Base-by-base conservation (phyloP, 1,140 invertebrate genomes). In the Aporrectodea caliginosa region DNA sequence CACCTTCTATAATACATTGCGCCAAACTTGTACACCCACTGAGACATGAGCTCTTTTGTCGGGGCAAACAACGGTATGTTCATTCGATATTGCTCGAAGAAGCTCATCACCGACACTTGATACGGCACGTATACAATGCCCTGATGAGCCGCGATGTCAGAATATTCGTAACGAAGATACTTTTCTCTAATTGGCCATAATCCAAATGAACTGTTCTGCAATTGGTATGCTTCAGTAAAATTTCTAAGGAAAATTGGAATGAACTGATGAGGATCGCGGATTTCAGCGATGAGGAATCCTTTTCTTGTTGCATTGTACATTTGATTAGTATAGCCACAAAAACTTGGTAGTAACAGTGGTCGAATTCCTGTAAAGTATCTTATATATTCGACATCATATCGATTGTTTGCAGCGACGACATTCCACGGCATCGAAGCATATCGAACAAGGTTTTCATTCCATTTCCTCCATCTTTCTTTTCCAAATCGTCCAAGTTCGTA, bases 21-120 rank as follows among this genome's bases (percentile, higher is more conserved):
- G 31, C 69, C 35, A 31, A 76, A 58, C 30, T 73, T 29, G 6
- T 70, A 22, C n/a, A 77, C 73, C 27, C 69, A 76, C n/a, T 70
- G 16, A 30, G 58, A 71, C n/a, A 82, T 27, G 16, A 82, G 68
- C 16, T 82, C 76, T n/a, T 78, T 73, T 16, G 77, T 70, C 27
- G 81, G 81, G 1, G 78, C 68, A 70, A 82, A 82, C 31, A 82
- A 69, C 32, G 81, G 81, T 43, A 82, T 82, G 2, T 77, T 77
- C 27, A 73, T 69, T 2, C 72, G 43, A 34, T 81, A 81, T 35
- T 75, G 80, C 30, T 82, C 81, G 16, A 77, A 74, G 0, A 82
- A 58, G 32, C 73, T 72, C 29, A 79, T 74, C 31, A 33, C 43
- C 32, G 78, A 78, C 2, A 77, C 73, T 35, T 81, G 79, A 68